Conservation (phyloP, 2,888 invertebrate genomes). For the Drosophila macrospina region DNA sequence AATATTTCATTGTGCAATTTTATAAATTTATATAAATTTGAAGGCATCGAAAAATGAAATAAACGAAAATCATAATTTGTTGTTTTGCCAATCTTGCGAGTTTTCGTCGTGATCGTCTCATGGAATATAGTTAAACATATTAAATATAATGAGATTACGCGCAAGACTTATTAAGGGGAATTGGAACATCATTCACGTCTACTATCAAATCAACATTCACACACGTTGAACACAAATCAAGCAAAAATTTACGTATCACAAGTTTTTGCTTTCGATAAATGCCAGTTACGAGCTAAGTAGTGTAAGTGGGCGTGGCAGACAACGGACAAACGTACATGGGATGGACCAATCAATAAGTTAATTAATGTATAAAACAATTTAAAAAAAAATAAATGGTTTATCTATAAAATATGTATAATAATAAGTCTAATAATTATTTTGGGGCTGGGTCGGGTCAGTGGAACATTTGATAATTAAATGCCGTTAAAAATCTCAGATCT, state of each 20-base stretch:
- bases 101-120: slow-evolving; percentile 6
- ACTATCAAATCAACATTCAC: slow-evolving; percentile 30
- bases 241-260: slow-evolving; percentile 67
- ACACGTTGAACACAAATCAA: slow-evolving; percentile 40
- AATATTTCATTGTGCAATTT: slow-evolving; percentile 15
- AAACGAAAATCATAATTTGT: slow-evolving; percentile 23
- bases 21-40: slow-evolving; percentile 3
- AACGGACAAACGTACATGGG: slow-evolving; percentile 28
- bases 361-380: slow-evolving; percentile 20
- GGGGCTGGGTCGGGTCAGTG: slow-evolving; percentile 41
- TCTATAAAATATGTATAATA: slow-evolving; percentile 6
- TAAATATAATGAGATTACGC: slow-evolving; percentile 73
- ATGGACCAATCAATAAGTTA: slow-evolving; percentile 47
- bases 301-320: slow-evolving; percentile 46
- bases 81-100: slow-evolving; percentile 16
- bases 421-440: slow-evolving; percentile 29
- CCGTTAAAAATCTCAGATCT: slow-evolving; percentile 72
- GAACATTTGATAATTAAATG: slow-evolving; percentile 61
- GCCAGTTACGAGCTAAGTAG: slow-evolving; percentile 36
- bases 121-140: slow-evolving; percentile 36
- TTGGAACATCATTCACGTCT: slow-evolving; percentile 40
- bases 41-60: slow-evolving; percentile 19
- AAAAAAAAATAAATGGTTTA: slow-evolving; percentile 7
- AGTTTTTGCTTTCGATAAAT: slow-evolving; percentile 62
- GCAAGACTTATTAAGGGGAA: slow-evolving; percentile 28